phyloP scores from a whole-genome alignment of 2,888 invertebrate genomes.

The Ophraella communa region DNA sequence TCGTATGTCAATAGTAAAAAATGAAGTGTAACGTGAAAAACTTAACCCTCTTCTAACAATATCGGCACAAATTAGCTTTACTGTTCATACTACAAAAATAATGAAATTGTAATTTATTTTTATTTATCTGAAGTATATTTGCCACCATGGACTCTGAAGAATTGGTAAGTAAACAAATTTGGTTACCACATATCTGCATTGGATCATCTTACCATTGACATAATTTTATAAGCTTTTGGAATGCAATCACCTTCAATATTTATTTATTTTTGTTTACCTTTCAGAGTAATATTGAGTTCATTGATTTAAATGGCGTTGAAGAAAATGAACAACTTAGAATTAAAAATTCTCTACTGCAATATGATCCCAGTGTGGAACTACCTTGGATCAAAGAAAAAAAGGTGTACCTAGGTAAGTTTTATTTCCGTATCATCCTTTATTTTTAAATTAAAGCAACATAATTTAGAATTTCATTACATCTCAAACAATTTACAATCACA shows the following conservation, averaged over 20 bases:
- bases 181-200: slow-evolving; percentile 6
- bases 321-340: slow-evolving; percentile 71
- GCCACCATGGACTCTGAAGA: slow-evolving; percentile 16
- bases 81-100: slow-evolving; percentile 26
- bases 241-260: background rate
- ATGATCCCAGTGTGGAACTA: slow-evolving; percentile 56
- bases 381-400: slow-evolving; percentile 53
- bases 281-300: slow-evolving; percentile 65
- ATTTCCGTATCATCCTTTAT: too few relatives aligned
- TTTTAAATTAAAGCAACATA: too few relatives aligned
- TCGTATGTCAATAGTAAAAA: slow-evolving; percentile 12
- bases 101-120: slow-evolving; percentile 30
- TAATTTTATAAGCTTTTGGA: slow-evolving; percentile 6
- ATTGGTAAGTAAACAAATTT: slow-evolving; percentile 14
- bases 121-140: slow-evolving; percentile 20
- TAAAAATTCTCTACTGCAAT: slow-evolving; percentile 66
- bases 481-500: background rate
- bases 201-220: slow-evolving; percentile 15
- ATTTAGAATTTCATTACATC: too few relatives aligned
- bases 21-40: slow-evolving; percentile 48
- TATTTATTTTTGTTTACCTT: slow-evolving; percentile 16
- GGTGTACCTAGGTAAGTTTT: slow-evolving; percentile 31
- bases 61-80: slow-evolving; percentile 28
- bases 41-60: slow-evolving; percentile 43
- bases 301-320: slow-evolving; percentile 76